Evolutionary conservation across 2,888 invertebrate genomes (phyloP).

Genomic region (Lasioglossum malachurum): DNA sequence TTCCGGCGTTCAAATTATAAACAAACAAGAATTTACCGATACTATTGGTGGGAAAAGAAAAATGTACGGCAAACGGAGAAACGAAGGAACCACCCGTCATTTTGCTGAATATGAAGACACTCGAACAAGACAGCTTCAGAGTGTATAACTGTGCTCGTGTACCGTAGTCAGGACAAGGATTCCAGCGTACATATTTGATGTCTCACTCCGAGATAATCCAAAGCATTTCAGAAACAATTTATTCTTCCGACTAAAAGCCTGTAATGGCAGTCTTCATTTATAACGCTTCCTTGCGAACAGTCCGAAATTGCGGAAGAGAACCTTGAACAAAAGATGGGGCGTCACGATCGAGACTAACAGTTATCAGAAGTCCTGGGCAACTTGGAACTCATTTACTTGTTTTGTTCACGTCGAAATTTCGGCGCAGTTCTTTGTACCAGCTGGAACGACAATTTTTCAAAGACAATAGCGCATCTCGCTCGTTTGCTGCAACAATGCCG

Average conservation of each 20-base stretch:
- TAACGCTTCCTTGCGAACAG: slow-evolving; percentile 30
- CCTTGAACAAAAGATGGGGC: slow-evolving; percentile 18
- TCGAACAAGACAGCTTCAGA: neutral
- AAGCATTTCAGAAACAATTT: slow-evolving; percentile 43
- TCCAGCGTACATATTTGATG: slow-evolving; percentile 31
- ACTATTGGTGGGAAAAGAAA: neutral
- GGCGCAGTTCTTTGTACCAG: neutral
- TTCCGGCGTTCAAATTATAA: neutral
- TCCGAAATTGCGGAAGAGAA: slow-evolving; percentile 31
- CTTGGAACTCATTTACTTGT: slow-evolving; percentile 22
- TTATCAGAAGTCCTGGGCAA: slow-evolving; percentile 48
- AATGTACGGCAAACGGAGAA: neutral
- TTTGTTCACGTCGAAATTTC: slow-evolving; percentile 9
- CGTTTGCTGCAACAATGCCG: neutral
- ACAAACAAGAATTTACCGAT: neutral
- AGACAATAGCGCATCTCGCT: neutral
- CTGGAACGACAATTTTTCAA: neutral
- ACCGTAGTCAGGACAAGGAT: neutral
- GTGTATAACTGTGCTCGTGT: neutral
- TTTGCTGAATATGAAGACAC: neutral
- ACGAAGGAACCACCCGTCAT: neutral
- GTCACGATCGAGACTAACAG: neutral
- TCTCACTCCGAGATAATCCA: slow-evolving; percentile 38
- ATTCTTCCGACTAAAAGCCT: slow-evolving; percentile 47
- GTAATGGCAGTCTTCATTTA: slow-evolving; percentile 39